Percentiles rank a stretch among this genome's conserved stretches.
Evolutionary conservation across 2,888 invertebrate species (phyloP).

Genomic region (Liodrosophila aerea): DNA sequence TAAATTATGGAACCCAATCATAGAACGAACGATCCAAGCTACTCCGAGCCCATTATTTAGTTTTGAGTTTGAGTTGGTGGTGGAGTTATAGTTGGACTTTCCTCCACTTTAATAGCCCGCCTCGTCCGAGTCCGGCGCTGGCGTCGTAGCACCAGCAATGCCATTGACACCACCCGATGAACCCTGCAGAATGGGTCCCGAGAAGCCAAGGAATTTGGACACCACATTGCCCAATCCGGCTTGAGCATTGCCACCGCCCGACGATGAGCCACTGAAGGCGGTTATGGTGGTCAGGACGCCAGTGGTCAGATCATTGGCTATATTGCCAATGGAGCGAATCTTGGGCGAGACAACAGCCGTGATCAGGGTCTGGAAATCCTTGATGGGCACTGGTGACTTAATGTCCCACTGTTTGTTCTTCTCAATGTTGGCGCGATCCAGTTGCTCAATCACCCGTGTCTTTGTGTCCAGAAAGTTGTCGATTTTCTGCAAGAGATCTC

Average conservation of each 20-base stretch:
- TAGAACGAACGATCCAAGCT: constrained; percentile 19
- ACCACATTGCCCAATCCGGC: constrained; percentile 81
- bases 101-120: constrained; percentile 77
- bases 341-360: constrained; percentile 88
- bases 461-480: constrained; percentile 91
- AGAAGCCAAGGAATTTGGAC: constrained; percentile 81
- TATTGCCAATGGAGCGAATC: constrained; percentile 87
- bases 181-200: constrained; percentile 82
- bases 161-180: constrained; percentile 78
- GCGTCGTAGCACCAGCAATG: constrained; percentile 70
- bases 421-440: constrained; percentile 89
- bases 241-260: constrained; percentile 82
- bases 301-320: constrained; percentile 86
- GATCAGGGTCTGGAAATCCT: constrained; percentile 86
- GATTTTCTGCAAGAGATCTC: constrained; percentile 86
- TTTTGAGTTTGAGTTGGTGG: neutral
- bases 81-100: too few species aligned
- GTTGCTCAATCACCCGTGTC: constrained; percentile 87
- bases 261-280: constrained; percentile 83
- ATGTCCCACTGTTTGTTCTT: constrained; percentile 90
- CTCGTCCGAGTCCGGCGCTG: constrained; percentile 80
- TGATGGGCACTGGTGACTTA: constrained; percentile 85
- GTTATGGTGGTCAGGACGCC: constrained; percentile 84
- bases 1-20: constrained; percentile 43
- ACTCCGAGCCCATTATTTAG: neutral